Evolutionary conservation across 2,797 vertebrate genomes (phyloP), one percentile per base, ranked within the genome.

Genomic region (Cossypha heuglini): DNA sequence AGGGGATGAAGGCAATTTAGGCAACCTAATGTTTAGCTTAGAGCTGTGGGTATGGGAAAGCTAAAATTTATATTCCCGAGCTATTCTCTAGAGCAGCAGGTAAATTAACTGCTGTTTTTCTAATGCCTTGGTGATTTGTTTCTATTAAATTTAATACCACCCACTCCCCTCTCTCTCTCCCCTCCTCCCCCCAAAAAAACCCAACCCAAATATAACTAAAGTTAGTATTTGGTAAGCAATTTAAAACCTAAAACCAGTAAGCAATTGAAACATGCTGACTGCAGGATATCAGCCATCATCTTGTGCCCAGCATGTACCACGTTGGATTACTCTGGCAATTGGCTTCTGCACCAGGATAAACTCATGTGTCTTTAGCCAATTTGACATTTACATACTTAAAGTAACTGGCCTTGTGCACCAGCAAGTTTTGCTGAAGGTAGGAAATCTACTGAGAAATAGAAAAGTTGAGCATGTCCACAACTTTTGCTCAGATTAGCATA

Each of bases 71-170:
- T 40, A 40, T 80, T 54, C 31, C 38, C 1, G 1, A 79, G 29
- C 35, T 94, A 10, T 75, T 59, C 11, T 76, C 59, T 88, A 59
- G 87, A 78, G 29, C 74, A 66, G 16, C 37, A 63, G 21, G 29
- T 63, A 77, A 78, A 93, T 76, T 33, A 83, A 25, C 54, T 90
- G 58, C 63, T 69, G 19, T 11, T 79, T 92, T 95, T 80, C 43
- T 55, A 71, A 35, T 68, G 79, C 31, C 31, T 64, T 40, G 29
- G 19, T 93, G 48, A 83, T 79, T 89, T 76, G 6, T 15, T 93
- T 68, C 18, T 78, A 24, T 82, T 91, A 74, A 75, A 64, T 77
- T 52, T 88, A 74, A 40, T 24, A 43, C 11, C 4, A 21, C 35
- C 25, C 15, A 15, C 26, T 54, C 8, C 37, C 37, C 5, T 10